phyloP scores from a whole-genome alignment of 1,140 invertebrate genomes.

The roundworm (Caenorhabditis elegans) region WBcel235 BX284602.5:7491001-7491500 shows the following conservation, averaged over 20 bases:
- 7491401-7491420: no score
- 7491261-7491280: not conserved
- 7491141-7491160: not conserved
- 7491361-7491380: no score
- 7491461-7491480: no score
- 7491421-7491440: no score
- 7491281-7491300: no score
- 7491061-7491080: not conserved
- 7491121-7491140: not conserved
- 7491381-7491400: no score
- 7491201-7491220: not conserved
- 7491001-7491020: slow-evolving; percentile 11
- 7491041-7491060: not conserved
- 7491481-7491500: not conserved
- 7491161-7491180: slow-evolving; percentile 12
- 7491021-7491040: not conserved
- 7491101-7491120: not conserved
- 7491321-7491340: no score
- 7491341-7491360: no score
- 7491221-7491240: not conserved
- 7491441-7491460: no score
- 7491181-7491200: not conserved
- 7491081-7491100: not conserved
- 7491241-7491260: slow-evolving; percentile 4
- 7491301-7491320: no score